phyloP scores from a whole-genome alignment of 2,797 vertebrate genomes.

The Alcedo quadribrachys region DNA sequence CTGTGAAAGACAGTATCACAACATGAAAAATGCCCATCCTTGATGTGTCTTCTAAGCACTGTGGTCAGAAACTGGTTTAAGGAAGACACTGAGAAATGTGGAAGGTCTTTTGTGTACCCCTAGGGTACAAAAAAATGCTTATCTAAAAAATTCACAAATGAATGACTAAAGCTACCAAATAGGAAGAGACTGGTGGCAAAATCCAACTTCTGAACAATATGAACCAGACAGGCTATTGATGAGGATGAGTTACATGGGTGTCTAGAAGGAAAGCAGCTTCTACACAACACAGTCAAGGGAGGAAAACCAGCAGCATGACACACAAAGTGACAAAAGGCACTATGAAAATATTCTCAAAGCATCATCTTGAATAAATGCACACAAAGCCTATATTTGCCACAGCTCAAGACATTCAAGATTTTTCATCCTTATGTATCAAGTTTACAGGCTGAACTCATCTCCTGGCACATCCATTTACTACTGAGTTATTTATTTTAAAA shows the following conservation, averaged over 20 bases:
- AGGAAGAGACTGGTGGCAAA: neutral
- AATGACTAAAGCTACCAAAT: neutral
- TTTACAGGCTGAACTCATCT: neutral
- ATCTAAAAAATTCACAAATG: slow-evolving; percentile 15
- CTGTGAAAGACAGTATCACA: neutral
- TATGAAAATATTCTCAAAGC: neutral
- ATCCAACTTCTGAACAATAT: neutral
- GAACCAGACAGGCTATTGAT: neutral
- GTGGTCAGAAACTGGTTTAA: neutral
- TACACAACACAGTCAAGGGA: neutral
- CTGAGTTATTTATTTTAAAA: neutral
- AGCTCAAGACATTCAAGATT: neutral
- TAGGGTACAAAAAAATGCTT: neutral
- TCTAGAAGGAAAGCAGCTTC: slow-evolving; percentile 5
- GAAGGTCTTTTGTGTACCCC: neutral
- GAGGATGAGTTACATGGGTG: neutral
- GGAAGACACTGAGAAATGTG: neutral
- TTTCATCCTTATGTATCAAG: neutral
- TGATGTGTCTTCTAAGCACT: neutral
- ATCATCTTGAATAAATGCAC: neutral
- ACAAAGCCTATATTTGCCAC: neutral
- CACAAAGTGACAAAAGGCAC: neutral
- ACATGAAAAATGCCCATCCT: neutral
- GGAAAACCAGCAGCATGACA: neutral
- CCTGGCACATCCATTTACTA: neutral